Evolutionary conservation across 2,888 invertebrate species (phyloP).

Genomic region (Graphium colonna): DNA sequence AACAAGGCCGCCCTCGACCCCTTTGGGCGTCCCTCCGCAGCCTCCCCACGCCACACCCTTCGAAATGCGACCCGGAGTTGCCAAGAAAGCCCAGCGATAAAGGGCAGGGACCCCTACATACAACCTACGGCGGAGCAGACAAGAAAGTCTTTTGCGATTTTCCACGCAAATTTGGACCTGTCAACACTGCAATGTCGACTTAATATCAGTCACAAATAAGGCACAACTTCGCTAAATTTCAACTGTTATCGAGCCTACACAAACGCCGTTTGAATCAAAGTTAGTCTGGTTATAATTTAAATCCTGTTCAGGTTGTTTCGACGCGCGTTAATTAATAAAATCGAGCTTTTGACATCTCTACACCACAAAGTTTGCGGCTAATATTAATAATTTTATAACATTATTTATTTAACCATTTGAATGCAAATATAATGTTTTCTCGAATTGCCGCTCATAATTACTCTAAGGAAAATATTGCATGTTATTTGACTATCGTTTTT

Average conservation of each 20-base stretch:
- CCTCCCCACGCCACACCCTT: constrained; percentile 41
- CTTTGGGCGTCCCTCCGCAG: constrained; percentile 42
- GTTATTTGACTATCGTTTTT: too few relatives aligned
- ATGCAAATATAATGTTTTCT: too few relatives aligned
- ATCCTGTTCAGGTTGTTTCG: not conserved
- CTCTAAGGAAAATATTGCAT: too few relatives aligned
- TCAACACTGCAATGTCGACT: not conserved
- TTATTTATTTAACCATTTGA: too few relatives aligned
- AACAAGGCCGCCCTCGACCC: constrained; percentile 36
- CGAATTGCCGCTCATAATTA: too few relatives aligned
- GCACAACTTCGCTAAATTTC: not conserved
- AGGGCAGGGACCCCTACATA: constrained; percentile 25
- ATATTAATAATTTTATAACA: too few relatives aligned
- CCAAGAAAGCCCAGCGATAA: constrained; percentile 37
- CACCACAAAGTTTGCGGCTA: too few relatives aligned
- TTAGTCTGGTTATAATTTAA: not conserved
- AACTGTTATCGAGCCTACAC: not conserved
- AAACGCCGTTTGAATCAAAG: not conserved
- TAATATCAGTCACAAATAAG: not conserved
- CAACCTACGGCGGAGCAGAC: not conserved
- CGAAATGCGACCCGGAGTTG: constrained; percentile 39
- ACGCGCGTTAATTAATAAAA: not conserved
- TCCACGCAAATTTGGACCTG: not conserved
- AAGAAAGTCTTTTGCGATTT: constrained; percentile 5
- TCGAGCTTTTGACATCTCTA: not conserved